A percentile compares a stretch with the other conserved stretches of the same genome.
Evolutionary conservation across 2,113 vertebrate species (phyloP).

Genomic region (Dolichotis patagonum): DNA sequence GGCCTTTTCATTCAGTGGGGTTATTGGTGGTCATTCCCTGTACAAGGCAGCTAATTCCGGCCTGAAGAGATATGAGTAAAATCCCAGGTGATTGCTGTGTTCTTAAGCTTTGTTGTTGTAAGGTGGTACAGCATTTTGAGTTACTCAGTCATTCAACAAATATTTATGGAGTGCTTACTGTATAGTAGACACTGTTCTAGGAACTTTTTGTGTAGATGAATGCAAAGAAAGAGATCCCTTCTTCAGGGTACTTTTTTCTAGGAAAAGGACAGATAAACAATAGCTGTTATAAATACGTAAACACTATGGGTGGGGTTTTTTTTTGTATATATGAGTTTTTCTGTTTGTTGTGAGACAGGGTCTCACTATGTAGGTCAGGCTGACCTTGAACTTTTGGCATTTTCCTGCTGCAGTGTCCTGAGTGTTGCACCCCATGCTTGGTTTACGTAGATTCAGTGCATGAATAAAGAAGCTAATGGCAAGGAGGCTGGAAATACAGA

Average conservation of each 20-base stretch:
- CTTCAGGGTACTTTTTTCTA: neutral
- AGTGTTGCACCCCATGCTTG: neutral
- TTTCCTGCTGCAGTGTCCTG: neutral
- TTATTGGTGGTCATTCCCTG: neutral
- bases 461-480: neutral
- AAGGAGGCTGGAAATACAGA: neutral
- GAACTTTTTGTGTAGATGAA: neutral
- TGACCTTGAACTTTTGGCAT: neutral
- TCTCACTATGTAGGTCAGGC: neutral
- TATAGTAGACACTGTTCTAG: neutral
- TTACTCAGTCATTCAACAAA: neutral
- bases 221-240: neutral
- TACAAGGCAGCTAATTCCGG: neutral
- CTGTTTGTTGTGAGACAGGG: neutral
- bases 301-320: neutral
- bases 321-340: neutral
- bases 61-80: neutral
- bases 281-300: neutral
- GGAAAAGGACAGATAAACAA: neutral
- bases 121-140: neutral
- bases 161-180: neutral
- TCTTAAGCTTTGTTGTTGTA: slow-evolving; percentile 33
- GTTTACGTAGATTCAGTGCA: neutral
- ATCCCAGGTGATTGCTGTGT: neutral
- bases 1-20: neutral